Evolutionary conservation across 2,797 vertebrate genomes (phyloP), one percentile per base, ranked within the genome.

Genomic region (Anguilla megastoma): DNA sequence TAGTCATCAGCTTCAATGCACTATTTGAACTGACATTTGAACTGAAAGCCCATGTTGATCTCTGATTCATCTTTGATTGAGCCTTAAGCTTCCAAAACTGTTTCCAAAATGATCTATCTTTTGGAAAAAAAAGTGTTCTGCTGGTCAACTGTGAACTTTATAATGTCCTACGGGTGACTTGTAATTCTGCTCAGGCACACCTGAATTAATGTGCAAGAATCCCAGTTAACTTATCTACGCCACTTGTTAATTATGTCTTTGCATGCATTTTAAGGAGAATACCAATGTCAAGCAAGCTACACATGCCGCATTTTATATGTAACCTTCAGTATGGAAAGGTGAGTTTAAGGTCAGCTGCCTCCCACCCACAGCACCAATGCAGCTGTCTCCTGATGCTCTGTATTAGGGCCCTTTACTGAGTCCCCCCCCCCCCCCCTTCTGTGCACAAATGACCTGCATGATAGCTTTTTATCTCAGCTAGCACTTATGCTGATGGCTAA

Each of bases 251-350:
- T 10, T 24, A 50, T 50, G 79, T 8, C 79, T 45, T 82, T 82
- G 3, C 45, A 8, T 50, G 79, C 79, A 82, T 48, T 82, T 82
- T 82, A 50, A 82, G 79, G 79, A 82, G 79, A 82, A 82, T 50
- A 16, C 18, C 79, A 82, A 50, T 82, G 79, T 80, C 76, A 45
- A 80, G 33, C 36, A 45, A 45, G 45, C 74, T 79, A n/a, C 27
- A 48, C 41, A 10, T 45, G 8, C 45, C 10, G 45, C 79, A 82
- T 82, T 24, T 82, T 48, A 82, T 21, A 48, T 80, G 24, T 82
- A 24, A n/a, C 45, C n/a, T 82, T 50, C 24, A n/a, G 79, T 2
- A 82, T 24, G 79, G 21, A 48, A 21, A 45, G 33, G 33, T 80
- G 74, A 41, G 30, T 79, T 79, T 79, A 45, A 41, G 74, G 33